phyloP scores from a whole-genome alignment of 1,140 invertebrate species.

The Cephus cinctus region DNA sequence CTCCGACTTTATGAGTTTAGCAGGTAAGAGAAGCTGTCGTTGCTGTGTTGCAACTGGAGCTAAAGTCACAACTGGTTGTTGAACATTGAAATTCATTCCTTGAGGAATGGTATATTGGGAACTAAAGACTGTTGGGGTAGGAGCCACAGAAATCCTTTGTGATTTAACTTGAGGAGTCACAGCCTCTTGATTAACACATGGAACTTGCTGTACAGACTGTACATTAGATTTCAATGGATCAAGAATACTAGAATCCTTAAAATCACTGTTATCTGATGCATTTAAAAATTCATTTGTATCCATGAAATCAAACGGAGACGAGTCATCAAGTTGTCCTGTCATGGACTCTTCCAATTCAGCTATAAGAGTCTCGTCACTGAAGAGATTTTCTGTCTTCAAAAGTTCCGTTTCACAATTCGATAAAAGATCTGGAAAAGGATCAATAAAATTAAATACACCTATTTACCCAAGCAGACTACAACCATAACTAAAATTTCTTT shows the following conservation, averaged over 20 bases:
- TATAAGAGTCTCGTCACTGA: conserved; percentile 45
- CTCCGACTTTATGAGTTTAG: conserved; percentile 53
- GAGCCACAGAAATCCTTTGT: conserved; percentile 36
- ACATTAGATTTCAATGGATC: conserved; percentile 26
- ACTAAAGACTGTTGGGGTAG: conserved; percentile 37
- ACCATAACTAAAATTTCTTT: too few relatives aligned
- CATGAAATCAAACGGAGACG: conserved; percentile 46
- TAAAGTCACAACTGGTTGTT: conserved; percentile 47
- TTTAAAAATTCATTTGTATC: conserved; percentile 29
- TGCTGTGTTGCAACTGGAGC: conserved; percentile 43
- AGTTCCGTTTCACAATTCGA: conserved; percentile 49
- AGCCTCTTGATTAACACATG: conserved; percentile 23
- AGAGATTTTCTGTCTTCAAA: conserved; percentile 47
- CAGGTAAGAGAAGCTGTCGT: conserved; percentile 46
- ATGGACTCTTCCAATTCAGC: conserved; percentile 44
- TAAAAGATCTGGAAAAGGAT: conserved; percentile 41
- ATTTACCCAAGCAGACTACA: too few relatives aligned
- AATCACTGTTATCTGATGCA: conserved; percentile 24
- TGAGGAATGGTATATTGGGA: conserved; percentile 46
- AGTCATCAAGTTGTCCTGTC: conserved; percentile 34
- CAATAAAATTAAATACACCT: neutral
- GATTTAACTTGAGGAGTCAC: conserved; percentile 19
- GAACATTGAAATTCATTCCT: conserved; percentile 47
- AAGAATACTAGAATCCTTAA: conserved; percentile 26
- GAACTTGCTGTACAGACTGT: conserved; percentile 14